Base-by-base conservation (phyloP, 1,140 invertebrate genomes). In the Cecropterus lyciades region DNA sequence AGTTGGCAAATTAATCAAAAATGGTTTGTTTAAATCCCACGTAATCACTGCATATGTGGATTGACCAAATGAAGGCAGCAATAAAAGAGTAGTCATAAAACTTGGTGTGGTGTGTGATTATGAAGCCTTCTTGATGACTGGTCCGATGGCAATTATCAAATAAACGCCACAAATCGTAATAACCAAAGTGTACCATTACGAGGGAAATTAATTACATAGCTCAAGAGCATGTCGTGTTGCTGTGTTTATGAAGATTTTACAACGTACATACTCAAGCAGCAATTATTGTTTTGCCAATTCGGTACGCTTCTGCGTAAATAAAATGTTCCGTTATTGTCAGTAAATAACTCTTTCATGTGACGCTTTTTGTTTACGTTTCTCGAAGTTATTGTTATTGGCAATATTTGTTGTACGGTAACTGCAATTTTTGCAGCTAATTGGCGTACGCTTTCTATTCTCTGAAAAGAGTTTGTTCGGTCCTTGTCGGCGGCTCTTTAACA, bases 61-160 rank as follows among this genome's bases (percentile, higher is more conserved):
- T 24, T 14, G 43, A 9, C 14, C 27, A 43, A 42, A 42, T 24
- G 51, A 60, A 59, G 40, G 40, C 66, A 17, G 69, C 63, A 78
- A 75, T 82, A 84, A 82, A 80, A 75, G 62, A 69, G 73, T 67
- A 76, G 62, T 80, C 75, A 63, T 84, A 82, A 84, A 83, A 72
- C 48, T 63, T 62, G 45, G 46, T 20, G 46, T 62, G 45, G 59
- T 66, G 65, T 70, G 72, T 69, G 68, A 68, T 80, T 77, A 71
- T 51, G 45, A 52, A 59, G 73, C 57, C 46, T 27, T 16, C 45
- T 40, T 62, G 57, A 49, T 48, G 15, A 37, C 24, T 13, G 27
- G 17, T 64, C 33, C 24, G 65, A 65, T 67, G 70, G 68, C 67
- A 71, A 77, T 75, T 69, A 72, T 73, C 70, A 71, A 75, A 80